Evolutionary conservation across 2,797 vertebrate genomes (phyloP).

Genomic region (Danio aesculapii): DNA sequence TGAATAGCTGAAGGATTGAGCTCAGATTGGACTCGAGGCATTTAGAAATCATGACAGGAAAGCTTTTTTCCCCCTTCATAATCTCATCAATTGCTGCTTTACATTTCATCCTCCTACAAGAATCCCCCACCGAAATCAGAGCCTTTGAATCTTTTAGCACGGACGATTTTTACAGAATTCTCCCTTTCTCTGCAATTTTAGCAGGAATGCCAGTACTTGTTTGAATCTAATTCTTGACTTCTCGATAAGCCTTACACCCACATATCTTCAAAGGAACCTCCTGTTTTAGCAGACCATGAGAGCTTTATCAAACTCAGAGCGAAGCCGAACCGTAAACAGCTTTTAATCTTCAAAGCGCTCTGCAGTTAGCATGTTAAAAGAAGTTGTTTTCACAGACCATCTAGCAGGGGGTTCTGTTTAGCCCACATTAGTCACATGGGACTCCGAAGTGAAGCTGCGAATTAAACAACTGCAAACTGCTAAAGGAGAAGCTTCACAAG

Average conservation of each 20-base stretch:
- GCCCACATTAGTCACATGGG: conserved; percentile 17
- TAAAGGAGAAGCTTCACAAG: conserved; percentile 1
- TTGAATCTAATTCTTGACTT: conserved; percentile 15
- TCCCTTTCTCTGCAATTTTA: not conserved
- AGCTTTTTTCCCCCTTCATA: not conserved
- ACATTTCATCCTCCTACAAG: conserved; percentile 11
- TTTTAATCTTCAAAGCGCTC: conserved; percentile 43
- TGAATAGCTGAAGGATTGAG: conserved; percentile 23
- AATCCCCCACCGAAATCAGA: not conserved
- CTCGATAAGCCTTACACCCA: conserved; percentile 35
- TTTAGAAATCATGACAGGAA: not conserved
- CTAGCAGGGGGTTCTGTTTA: conserved; percentile 2
- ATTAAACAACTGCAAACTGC: conserved; percentile 23
- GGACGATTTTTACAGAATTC: not conserved
- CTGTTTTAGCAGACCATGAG: conserved; percentile 33
- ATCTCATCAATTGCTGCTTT: conserved; percentile 9
- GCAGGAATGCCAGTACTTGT: conserved; percentile 14
- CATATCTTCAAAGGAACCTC: conserved; percentile 38
- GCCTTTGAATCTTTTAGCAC: conserved; percentile 4
- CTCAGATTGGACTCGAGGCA: conserved; percentile 4
- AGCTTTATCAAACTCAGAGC: conserved; percentile 30
- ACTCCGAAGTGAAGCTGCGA: conserved; percentile 28
- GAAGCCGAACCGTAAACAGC: conserved; percentile 33
- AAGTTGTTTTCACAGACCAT: conserved; percentile 28
- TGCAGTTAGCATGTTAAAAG: conserved; percentile 26